phyloP scores from a whole-genome alignment of 2,113 vertebrate species.

The Tenebrosternarchus preto region DNA sequence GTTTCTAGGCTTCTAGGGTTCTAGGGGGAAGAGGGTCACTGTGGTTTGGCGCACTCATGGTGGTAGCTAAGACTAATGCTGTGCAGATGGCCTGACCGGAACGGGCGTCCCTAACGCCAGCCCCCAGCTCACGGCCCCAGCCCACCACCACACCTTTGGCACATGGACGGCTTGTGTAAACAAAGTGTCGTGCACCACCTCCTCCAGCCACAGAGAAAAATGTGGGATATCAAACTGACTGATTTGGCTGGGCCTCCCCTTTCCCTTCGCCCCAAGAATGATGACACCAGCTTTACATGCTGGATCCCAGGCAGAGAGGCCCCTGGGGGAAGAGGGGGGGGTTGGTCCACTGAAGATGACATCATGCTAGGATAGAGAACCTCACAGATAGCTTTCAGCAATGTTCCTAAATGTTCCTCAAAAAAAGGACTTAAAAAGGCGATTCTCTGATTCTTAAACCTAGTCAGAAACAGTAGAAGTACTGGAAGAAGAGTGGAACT shows the following conservation, averaged over 20 bases:
- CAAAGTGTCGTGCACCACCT: slow-evolving; percentile 53
- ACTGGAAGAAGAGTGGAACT: too few relatives aligned
- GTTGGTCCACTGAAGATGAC: slow-evolving; percentile 46
- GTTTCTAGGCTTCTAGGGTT: slow-evolving; percentile 16
- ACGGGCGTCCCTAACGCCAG: slow-evolving; percentile 20
- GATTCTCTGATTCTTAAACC: not conserved
- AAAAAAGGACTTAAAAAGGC: too few relatives aligned
- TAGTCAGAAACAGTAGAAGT: not conserved
- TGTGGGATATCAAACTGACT: slow-evolving; percentile 50
- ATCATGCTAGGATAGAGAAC: slow-evolving; percentile 38
- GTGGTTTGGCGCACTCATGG: slow-evolving; percentile 33
- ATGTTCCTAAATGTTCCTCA: not conserved
- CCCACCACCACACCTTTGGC: slow-evolving; percentile 48
- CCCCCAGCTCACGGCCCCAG: slow-evolving; percentile 1
- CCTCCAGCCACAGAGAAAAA: slow-evolving; percentile 52
- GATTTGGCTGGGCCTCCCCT: slow-evolving; percentile 43
- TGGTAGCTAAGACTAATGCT: slow-evolving; percentile 49
- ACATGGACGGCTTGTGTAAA: slow-evolving; percentile 55
- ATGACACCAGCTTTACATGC: slow-evolving; percentile 46
- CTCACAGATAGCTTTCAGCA: not conserved
- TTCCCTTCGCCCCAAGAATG: slow-evolving; percentile 52
- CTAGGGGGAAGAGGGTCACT: slow-evolving; percentile 23
- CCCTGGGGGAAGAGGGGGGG: not conserved
- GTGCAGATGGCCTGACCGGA: slow-evolving; percentile 55
- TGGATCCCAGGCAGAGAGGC: slow-evolving; percentile 34